Conservation (phyloP, 2,113 vertebrate species). For the Phyllostomus hastatus region DNA sequence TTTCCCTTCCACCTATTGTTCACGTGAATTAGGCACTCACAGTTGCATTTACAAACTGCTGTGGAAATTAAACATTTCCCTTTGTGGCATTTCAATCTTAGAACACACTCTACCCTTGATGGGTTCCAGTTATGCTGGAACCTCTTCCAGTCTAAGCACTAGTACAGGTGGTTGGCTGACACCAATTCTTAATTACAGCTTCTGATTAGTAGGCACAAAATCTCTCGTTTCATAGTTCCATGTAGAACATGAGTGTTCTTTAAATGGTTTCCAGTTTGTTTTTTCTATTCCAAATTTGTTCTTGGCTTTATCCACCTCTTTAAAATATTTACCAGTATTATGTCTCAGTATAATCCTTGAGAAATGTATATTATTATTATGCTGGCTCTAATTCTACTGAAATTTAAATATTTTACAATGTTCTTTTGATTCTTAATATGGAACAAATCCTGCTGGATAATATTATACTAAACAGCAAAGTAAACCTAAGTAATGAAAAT, state of each 20-base stretch:
- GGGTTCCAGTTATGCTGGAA: background rate
- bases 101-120: background rate
- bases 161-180: background rate
- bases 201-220: constrained; percentile 30
- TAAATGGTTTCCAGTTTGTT: background rate
- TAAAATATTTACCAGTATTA: constrained; percentile 4
- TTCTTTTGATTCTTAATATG: constrained; percentile 39
- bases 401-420: constrained; percentile 23
- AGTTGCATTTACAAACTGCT: constrained; percentile 34
- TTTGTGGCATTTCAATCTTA: background rate
- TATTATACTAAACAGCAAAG: background rate
- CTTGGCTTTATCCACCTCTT: constrained; percentile 30
- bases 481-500: constrained; percentile 52
- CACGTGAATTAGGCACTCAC: background rate
- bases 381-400: constrained; percentile 37
- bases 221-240: background rate
- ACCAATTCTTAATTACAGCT: background rate
- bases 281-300: background rate
- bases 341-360: background rate
- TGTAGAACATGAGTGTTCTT: constrained; percentile 34
- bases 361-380: background rate
- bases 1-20: constrained; percentile 24
- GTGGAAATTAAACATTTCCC: constrained; percentile 21
- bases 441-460: constrained; percentile 41
- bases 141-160: background rate